A percentile compares a stretch with the other conserved stretches of the same genome.
Evolutionary conservation across 2,888 invertebrate genomes (phyloP).

Genomic region (Latrodectus elegans): DNA sequence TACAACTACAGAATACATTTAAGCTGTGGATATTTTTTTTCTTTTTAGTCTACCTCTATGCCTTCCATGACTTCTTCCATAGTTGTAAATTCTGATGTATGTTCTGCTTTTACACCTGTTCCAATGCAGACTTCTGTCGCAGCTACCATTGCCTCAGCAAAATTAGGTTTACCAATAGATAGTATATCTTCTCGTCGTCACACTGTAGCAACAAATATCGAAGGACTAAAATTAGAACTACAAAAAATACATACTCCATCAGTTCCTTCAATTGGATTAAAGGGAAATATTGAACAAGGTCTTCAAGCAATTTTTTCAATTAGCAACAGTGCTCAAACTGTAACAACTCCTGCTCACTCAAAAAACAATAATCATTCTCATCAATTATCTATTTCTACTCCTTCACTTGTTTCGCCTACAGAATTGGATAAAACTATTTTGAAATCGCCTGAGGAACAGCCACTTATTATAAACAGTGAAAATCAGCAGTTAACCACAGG

Average conservation of each 20-base stretch:
- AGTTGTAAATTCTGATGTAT: slow-evolving; percentile 20
- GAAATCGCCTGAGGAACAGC: slow-evolving; percentile 16
- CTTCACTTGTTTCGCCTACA: slow-evolving; percentile 37
- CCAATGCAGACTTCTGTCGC: background rate
- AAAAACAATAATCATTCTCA: slow-evolving; percentile 35
- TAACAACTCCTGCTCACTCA: slow-evolving; percentile 66
- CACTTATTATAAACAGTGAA: background rate
- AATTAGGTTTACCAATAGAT: background rate
- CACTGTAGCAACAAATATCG: slow-evolving; percentile 66
- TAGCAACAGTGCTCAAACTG: slow-evolving; percentile 55
- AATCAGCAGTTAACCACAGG: slow-evolving; percentile 4
- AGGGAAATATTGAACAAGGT: slow-evolving; percentile 67
- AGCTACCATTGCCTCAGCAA: background rate
- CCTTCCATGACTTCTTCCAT: slow-evolving; percentile 22
- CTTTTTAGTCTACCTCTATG: slow-evolving; percentile 44
- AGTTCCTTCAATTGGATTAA: slow-evolving; percentile 44
- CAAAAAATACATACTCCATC: slow-evolving; percentile 66
- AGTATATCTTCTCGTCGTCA: slow-evolving; percentile 32
- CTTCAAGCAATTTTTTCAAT: slow-evolving; percentile 68
- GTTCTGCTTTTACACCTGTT: slow-evolving; percentile 47
- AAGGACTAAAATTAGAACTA: slow-evolving; percentile 64
- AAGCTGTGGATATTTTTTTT: background rate
- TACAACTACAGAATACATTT: background rate
- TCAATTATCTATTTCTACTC: slow-evolving; percentile 31
- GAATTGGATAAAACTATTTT: slow-evolving; percentile 19